Evolutionary conservation across 2,797 vertebrate genomes (phyloP).

Genomic region (Sebastes cheni): DNA sequence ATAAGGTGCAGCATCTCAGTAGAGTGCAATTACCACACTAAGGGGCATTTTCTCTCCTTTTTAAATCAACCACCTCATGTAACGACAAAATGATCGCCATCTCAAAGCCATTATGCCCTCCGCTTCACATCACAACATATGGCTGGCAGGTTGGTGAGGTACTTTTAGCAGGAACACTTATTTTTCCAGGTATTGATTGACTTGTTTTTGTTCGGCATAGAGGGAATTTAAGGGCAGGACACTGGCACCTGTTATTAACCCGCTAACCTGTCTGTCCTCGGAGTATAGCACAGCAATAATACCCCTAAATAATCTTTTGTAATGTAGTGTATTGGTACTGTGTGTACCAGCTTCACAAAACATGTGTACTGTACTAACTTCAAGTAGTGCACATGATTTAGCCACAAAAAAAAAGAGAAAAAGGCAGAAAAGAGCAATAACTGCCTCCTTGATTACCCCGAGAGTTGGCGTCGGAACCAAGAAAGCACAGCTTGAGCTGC

Average conservation of each 20-base stretch:
- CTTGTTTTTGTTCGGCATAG: not conserved
- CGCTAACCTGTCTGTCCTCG: too few species aligned
- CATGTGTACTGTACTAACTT: not conserved
- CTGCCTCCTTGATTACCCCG: constrained; percentile 48
- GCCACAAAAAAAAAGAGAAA: not conserved
- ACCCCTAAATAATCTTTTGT: not conserved
- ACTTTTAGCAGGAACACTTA: not conserved
- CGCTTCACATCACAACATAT: not conserved
- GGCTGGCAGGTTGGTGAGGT: not conserved
- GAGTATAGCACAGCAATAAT: not conserved
- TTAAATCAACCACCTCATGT: not conserved
- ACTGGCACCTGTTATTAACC: not conserved
- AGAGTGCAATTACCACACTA: constrained; percentile 2
- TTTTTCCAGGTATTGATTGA: not conserved
- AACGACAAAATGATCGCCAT: not conserved
- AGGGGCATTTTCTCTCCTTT: not conserved
- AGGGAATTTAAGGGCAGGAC: not conserved
- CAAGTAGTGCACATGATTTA: not conserved
- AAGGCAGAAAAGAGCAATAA: constrained; percentile 4
- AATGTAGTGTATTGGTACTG: not conserved
- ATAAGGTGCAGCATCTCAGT: not conserved
- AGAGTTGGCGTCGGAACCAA: constrained; percentile 18
- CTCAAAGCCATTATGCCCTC: not conserved
- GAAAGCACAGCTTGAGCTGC: constrained; percentile 40
- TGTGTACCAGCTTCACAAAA: not conserved